Evolutionary conservation across 2,888 invertebrate genomes (phyloP), one percentile per base, ranked within the genome.

Genomic region (Andrena hattorfiana): DNA sequence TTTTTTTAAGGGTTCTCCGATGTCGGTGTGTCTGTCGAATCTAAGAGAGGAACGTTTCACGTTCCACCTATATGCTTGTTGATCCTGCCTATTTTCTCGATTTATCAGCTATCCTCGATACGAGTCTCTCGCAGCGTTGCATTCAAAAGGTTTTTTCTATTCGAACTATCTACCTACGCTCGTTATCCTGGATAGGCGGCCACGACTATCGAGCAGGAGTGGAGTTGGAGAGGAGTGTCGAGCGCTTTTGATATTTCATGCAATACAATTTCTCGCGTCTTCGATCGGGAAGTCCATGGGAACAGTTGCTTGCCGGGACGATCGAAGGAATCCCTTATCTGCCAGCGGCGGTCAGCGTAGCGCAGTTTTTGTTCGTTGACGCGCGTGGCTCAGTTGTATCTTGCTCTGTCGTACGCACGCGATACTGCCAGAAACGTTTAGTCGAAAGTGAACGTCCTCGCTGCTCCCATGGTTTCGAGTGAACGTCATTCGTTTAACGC

Each of bases 361-460:
- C 66, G 16, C 48, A 49, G 6, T 72, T 35, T 35, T 49, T 23
- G 49, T 71, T 23, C 56, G 28, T 42, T 26, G 30, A 59, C 30
- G 56, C 69, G 66, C 32, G 56, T 28, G 30, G n/a, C 26, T 62
- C 13, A 7, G 49, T 35, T 70, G 13, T 28, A 49, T 35, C 35
- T 70, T 60, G 26, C 54, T 35, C 60, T 72, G 35, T 32, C 32
- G 51, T 35, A 78, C 32, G 51, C 28, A 69, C 67, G 16, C 56
- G 80, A 70, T 66, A 79, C 70, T 79, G 79, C 79, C 80, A 79
- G 70, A 64, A 35, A 79, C 35, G 8, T 42, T 79, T 49, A 56
- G 63, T 79, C 23, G 48, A 77, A 48, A 23, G 32, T 16, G 56
- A 48, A 23, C 13, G 23, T 54, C 35, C 23, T 64, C 49, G 59